A percentile compares a stretch with the other conserved stretches of the same genome.
These are phyloP conservation scores for Vicugna pacos DNA, from an alignment of 2,113 vertebrate genomes.

Conservation along the genomic window DNA sequence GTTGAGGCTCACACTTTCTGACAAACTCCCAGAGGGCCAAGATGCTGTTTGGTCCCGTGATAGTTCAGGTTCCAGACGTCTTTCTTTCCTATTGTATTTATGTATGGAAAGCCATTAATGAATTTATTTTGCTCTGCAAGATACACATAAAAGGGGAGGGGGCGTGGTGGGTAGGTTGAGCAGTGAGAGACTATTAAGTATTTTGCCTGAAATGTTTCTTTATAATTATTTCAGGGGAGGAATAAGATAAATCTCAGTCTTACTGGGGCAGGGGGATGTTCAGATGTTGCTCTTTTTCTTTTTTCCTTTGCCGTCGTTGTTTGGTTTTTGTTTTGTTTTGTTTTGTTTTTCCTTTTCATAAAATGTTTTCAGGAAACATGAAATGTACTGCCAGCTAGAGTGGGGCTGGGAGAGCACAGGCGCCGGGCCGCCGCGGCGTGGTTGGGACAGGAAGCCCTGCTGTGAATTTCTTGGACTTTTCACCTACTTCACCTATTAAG, in stretches of 20 bases:
- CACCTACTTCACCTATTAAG: constrained; percentile 72
- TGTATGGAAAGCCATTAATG: constrained; percentile 76
- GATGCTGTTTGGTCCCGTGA: neutral
- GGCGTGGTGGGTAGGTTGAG: neutral
- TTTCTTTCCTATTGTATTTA: constrained; percentile 69
- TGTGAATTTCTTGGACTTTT: constrained; percentile 10
- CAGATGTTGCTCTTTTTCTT: constrained; percentile 40
- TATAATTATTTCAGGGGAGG: constrained; percentile 58
- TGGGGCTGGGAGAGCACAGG: neutral
- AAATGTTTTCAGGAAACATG: constrained; percentile 46
- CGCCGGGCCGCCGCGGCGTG: neutral
- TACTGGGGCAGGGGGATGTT: neutral
- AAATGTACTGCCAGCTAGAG: constrained; percentile 39
- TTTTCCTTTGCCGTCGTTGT: constrained; percentile 28
- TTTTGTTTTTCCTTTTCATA: neutral
- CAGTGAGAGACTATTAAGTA: constrained; percentile 34
- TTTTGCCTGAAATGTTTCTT: constrained; percentile 61
- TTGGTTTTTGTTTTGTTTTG: constrained; percentile 50
- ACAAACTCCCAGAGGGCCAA: constrained; percentile 48
- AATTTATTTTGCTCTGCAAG: constrained; percentile 60
- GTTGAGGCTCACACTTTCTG: constrained; percentile 47
- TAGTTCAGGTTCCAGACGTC: constrained; percentile 69
- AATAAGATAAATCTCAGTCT: constrained; percentile 44
- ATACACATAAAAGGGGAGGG: constrained; percentile 27
- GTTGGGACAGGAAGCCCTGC: neutral